phyloP scores from a whole-genome alignment of 1,140 invertebrate species.

The Drepana arcuata region DNA sequence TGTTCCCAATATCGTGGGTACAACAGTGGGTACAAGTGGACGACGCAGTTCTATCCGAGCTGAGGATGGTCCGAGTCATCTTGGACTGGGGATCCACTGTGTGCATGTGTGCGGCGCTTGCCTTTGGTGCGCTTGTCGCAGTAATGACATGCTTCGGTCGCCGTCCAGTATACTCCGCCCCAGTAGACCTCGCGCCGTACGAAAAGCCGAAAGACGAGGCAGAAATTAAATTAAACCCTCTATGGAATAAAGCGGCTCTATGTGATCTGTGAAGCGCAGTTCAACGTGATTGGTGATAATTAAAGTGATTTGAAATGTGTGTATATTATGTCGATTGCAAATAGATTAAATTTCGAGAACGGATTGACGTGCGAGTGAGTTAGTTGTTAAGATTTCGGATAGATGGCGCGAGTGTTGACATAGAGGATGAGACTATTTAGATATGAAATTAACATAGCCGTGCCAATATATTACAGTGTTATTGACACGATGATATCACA shows the following conservation, averaged over 20 bases:
- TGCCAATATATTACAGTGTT: too few species aligned
- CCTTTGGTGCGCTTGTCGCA: slow-evolving; percentile 29
- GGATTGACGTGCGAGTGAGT: too few species aligned
- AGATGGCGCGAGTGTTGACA: too few species aligned
- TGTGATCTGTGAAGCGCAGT: neutral
- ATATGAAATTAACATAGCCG: too few species aligned
- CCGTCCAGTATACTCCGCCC: slow-evolving; percentile 26
- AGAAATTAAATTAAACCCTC: slow-evolving; percentile 46
- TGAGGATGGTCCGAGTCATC: slow-evolving; percentile 35
- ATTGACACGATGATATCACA: too few species aligned
- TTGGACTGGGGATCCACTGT: slow-evolving; percentile 48
- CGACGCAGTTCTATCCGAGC: slow-evolving; percentile 60
- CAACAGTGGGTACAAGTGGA: slow-evolving; percentile 77
- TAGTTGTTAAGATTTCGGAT: too few species aligned
- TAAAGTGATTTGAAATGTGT: too few species aligned
- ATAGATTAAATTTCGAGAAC: too few species aligned
- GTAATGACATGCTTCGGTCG: slow-evolving; percentile 30
- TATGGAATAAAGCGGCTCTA: slow-evolving; percentile 20
- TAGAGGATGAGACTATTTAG: too few species aligned
- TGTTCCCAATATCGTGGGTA: slow-evolving; percentile 87
- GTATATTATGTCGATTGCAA: too few species aligned
- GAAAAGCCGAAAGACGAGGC: slow-evolving; percentile 45
- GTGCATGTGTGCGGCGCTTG: slow-evolving; percentile 36
- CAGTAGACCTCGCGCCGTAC: slow-evolving; percentile 16
- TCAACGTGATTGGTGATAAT: slow-evolving; percentile 1